Evolutionary conservation across 2,797 vertebrate genomes (phyloP), one percentile per base, ranked within the genome.

Genomic region (Liasis olivaceus): DNA sequence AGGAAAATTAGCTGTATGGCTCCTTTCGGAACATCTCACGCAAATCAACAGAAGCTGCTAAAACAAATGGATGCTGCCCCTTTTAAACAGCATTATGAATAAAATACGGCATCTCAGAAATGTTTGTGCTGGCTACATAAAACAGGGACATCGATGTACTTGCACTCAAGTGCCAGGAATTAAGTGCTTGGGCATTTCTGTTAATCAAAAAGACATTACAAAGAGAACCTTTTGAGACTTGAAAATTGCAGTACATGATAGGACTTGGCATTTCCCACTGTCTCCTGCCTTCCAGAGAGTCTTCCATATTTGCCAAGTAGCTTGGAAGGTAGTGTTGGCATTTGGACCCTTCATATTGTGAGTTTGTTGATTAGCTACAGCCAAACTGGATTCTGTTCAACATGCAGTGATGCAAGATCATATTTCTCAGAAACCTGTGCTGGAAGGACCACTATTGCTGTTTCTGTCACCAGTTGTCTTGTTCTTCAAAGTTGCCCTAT

Each of bases 231-330:
- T 12, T 96, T 95, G 93, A 91, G 95, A 95, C 95, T 95, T 94
- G 94, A 96, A 95, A 96, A 94, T 95, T 93, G 94, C 93, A 95
- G 95, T 96, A 95, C 94, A 93, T 94, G 95, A 95, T 97, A 17
- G 11, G 17, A 42, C 12, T 17, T 31, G 20, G 26, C 36, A 28
- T 66, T 11, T 28, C 31, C 59, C 36, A 47, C 5, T 20, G 5
- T 62, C 86, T 64, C 62, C 47, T 88, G 36, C 62, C 20, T 81
- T 24, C n/a, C 31, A 42, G 89, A 81, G 56, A 90, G 31, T 94
- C 96, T 95, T 96, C 59, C 9, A 96, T 97, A 95, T 95, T 89
- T 96, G 96, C 96, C 96, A 96, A 97, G 97, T 94, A 96, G 96
- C 97, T 54, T 51, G 47, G 81, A 28, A 54, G 51, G 9, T 47